Evolutionary conservation across 2,797 vertebrate genomes (phyloP).

Genomic region (Tachyglossus aculeatus): DNA sequence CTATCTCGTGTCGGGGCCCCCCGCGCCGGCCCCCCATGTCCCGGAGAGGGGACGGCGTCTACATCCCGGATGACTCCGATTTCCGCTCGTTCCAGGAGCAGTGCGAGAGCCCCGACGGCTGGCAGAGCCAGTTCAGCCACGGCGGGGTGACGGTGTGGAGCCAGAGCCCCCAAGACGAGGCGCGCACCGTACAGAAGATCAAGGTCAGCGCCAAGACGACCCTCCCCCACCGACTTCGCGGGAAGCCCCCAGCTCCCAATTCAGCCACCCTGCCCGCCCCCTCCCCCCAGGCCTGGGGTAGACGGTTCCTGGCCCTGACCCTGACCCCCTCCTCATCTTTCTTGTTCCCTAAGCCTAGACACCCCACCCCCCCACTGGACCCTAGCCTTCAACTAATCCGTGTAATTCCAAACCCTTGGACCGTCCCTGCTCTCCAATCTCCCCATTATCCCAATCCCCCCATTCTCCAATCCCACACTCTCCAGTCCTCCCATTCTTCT

Average conservation of each 20-base stretch:
- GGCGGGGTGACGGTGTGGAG: slow-evolving; percentile 83
- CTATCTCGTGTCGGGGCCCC: neutral
- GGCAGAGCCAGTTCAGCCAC: slow-evolving; percentile 83
- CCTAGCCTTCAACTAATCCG: neutral
- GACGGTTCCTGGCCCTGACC: neutral
- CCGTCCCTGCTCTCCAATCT: neutral
- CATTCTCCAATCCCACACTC: neutral
- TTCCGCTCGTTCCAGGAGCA: slow-evolving; percentile 86
- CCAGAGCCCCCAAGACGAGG: slow-evolving; percentile 74
- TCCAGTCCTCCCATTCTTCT: too few species aligned
- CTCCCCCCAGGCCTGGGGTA: neutral
- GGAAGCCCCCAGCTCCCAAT: neutral
- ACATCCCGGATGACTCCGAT: slow-evolving; percentile 85
- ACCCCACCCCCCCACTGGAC: neutral
- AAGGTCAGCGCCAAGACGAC: slow-evolving; percentile 73
- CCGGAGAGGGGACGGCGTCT: slow-evolving; percentile 66
- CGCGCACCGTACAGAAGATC: slow-evolving; percentile 78
- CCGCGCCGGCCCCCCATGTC: slow-evolving; percentile 25
- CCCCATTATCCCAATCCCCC: neutral
- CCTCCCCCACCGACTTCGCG: neutral
- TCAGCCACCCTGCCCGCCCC: neutral
- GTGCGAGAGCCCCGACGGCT: slow-evolving; percentile 81
- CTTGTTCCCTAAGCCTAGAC: neutral
- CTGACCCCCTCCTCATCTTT: neutral
- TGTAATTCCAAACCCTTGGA: neutral